Percentiles rank a stretch among this genome's conserved stretches.
These are phyloP conservation scores for Chrysomallon squamiferum DNA, from an alignment of 1,140 invertebrate genomes.

Conservation along the genomic window DNA sequence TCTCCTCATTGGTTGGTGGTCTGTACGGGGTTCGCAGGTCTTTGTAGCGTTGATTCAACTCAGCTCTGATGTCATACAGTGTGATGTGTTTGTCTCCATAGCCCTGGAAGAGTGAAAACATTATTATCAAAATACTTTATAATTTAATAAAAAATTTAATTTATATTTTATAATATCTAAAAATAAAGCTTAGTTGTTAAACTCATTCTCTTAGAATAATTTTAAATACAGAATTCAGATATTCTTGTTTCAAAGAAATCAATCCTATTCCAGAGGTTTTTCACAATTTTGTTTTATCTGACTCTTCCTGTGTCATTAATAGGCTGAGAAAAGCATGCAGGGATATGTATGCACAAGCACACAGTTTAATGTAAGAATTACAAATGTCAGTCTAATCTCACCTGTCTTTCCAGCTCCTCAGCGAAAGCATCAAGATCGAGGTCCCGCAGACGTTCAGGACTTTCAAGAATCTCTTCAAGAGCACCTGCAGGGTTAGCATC, in stretches of 20 bases:
- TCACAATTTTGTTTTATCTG: too few relatives aligned
- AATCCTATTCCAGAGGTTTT: too few relatives aligned
- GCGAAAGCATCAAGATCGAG: slow-evolving; percentile 98
- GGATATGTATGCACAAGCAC: too few relatives aligned
- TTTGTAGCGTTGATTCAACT: slow-evolving; percentile 94
- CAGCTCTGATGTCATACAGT: slow-evolving; percentile 95
- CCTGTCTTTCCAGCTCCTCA: slow-evolving; percentile 92
- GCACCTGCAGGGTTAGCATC: slow-evolving; percentile 92
- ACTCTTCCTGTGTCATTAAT: too few relatives aligned
- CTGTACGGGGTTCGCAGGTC: slow-evolving; percentile 85
- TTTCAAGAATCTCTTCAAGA: slow-evolving; percentile 95
- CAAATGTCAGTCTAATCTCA: too few relatives aligned
- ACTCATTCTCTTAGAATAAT: neutral
- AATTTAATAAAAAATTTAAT: neutral
- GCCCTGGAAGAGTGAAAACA: slow-evolving; percentile 65
- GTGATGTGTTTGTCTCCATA: slow-evolving; percentile 98
- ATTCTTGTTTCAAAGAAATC: too few relatives aligned
- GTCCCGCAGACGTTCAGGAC: slow-evolving; percentile 92
- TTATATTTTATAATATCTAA: neutral
- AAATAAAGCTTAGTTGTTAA: neutral
- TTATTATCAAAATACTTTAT: neutral
- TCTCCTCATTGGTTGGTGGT: slow-evolving; percentile 81
- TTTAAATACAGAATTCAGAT: too few relatives aligned
- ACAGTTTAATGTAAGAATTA: too few relatives aligned
- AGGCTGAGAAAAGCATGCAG: too few relatives aligned